These are phyloP conservation scores for Aulostomus chinensis DNA, from an alignment of 2,797 vertebrate genomes.

Conservation along the genomic window DNA sequence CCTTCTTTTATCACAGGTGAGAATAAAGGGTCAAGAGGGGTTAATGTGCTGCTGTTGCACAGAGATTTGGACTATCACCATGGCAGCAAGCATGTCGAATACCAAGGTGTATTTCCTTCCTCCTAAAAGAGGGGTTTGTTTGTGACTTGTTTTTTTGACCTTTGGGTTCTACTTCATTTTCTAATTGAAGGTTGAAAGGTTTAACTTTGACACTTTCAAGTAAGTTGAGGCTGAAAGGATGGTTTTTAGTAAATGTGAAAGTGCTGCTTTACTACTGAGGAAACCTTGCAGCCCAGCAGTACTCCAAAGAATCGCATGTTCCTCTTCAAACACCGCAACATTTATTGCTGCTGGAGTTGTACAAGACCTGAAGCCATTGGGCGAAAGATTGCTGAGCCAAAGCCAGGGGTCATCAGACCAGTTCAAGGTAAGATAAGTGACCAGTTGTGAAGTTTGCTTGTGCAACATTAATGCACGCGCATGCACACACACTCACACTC, in stretches of 20 bases:
- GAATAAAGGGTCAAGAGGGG: conserved; percentile 86
- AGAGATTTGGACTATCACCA: conserved; percentile 77
- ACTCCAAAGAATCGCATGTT: conserved; percentile 20
- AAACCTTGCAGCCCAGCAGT: too few species aligned
- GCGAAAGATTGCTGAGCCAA: conserved; percentile 34
- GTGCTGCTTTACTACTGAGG: conserved; percentile 20
- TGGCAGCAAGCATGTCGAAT: conserved; percentile 67
- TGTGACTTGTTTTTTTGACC: conserved; percentile 66
- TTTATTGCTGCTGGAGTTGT: conserved; percentile 28
- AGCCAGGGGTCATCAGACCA: conserved; percentile 24
- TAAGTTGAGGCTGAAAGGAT: conserved; percentile 24
- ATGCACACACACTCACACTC: conserved; percentile 1
- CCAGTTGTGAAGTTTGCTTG: conserved; percentile 19
- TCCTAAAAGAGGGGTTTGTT: conserved; percentile 57
- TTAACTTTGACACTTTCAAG: conserved; percentile 43
- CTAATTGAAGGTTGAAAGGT: conserved; percentile 49
- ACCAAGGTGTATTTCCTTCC: conserved; percentile 58
- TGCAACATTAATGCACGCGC: conserved; percentile 2
- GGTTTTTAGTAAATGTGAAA: conserved; percentile 18
- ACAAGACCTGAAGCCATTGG: conserved; percentile 21
- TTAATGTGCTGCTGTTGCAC: conserved; percentile 84
- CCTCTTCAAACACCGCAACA: conserved; percentile 11
- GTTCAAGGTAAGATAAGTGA: conserved; percentile 45
- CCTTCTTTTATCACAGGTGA: conserved; percentile 86
- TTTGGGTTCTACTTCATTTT: conserved; percentile 66